phyloP scores from a whole-genome alignment of 2,113 vertebrate species.

The Ophiodon elongatus region DNA sequence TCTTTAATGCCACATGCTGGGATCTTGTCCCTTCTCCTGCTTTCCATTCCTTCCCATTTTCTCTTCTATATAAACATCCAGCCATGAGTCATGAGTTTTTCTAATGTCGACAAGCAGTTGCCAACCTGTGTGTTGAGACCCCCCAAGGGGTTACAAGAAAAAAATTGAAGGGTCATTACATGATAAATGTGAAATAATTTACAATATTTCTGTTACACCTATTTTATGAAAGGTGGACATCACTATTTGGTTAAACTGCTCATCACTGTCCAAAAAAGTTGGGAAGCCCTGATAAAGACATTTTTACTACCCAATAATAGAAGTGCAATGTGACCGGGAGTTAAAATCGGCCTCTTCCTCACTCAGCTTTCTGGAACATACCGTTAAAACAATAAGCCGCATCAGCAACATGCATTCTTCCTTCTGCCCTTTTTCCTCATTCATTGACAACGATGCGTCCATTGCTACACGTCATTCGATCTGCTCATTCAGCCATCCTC shows the following conservation, averaged over 20 bases:
- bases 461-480: neutral
- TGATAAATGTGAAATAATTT: neutral
- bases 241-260: neutral
- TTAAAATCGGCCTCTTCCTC: neutral
- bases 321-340: neutral
- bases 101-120: neutral
- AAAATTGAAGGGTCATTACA: neutral
- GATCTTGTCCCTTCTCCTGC: neutral
- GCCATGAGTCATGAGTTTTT: neutral
- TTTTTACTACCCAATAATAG: neutral
- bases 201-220: neutral
- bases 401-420: neutral
- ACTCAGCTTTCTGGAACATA: neutral
- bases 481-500: neutral
- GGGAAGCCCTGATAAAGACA: neutral
- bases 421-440: neutral
- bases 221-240: neutral
- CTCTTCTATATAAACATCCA: neutral
- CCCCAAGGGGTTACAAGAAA: neutral
- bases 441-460: neutral
- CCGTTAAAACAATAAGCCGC: conserved; percentile 4
- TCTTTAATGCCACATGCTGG: neutral
- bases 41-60: neutral
- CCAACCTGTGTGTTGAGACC: neutral
- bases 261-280: neutral